phyloP scores from a whole-genome alignment of 2,797 vertebrate species.

The Phrynocephalus guinanensis region DNA sequence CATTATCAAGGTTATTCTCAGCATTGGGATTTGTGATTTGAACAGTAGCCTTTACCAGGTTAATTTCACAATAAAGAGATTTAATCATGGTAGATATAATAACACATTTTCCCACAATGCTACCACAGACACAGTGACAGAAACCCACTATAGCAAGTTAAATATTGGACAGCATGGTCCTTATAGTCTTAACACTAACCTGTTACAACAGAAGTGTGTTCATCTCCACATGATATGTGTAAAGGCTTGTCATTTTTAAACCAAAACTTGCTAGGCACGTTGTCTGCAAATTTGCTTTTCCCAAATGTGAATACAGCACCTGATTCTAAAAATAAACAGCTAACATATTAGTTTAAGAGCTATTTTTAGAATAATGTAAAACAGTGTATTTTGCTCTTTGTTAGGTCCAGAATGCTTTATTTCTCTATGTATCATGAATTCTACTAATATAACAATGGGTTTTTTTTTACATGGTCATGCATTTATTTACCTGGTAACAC shows the following conservation, averaged over 20 bases:
- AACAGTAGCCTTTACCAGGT: not conserved
- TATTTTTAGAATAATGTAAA: not conserved
- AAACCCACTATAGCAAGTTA: not conserved
- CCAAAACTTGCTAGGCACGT: slow-evolving; percentile 94
- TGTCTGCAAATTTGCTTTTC: slow-evolving; percentile 93
- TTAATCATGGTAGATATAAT: not conserved
- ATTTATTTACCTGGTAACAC: not conserved
- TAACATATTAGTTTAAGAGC: slow-evolving; percentile 35
- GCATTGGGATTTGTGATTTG: not conserved
- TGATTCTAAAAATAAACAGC: slow-evolving; percentile 81
- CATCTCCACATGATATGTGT: slow-evolving; percentile 91
- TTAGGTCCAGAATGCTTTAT: not conserved
- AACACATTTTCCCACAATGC: not conserved
- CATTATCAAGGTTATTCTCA: not conserved
- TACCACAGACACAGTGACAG: not conserved
- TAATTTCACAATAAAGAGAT: slow-evolving; percentile 5
- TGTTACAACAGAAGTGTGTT: slow-evolving; percentile 92
- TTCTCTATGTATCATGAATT: not conserved
- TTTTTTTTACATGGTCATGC: not conserved
- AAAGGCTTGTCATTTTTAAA: slow-evolving; percentile 90
- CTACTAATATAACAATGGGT: not conserved
- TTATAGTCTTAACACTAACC: slow-evolving; percentile 77
- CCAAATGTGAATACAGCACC: slow-evolving; percentile 97
- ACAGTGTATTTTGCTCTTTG: not conserved
- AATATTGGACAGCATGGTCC: not conserved